Percentiles rank a stretch among this genome's conserved stretches.
Conservation (phyloP, 2,888 invertebrate genomes). For the Luffia ferchaultella region DNA sequence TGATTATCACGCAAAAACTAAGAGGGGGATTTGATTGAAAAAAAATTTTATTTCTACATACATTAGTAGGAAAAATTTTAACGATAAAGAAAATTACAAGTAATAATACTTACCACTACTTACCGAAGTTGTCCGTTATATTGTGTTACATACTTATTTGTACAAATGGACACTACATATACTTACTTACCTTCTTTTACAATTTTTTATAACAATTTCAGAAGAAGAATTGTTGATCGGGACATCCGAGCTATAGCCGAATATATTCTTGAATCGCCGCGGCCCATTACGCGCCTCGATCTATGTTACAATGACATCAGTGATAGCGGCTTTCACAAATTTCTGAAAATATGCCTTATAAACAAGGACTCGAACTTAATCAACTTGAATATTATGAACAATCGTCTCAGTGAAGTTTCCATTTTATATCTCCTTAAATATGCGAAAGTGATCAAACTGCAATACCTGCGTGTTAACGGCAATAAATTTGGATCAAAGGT, state of each 20-base stretch:
- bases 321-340: conserved; percentile 48
- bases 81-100: too few relatives aligned
- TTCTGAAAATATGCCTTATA: conserved; percentile 44
- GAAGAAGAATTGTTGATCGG: conserved; percentile 41
- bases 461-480: conserved; percentile 62
- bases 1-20: too few relatives aligned
- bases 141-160: too few relatives aligned
- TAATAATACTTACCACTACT: too few relatives aligned
- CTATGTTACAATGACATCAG: conserved; percentile 66
- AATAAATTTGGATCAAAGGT: conserved; percentile 65
- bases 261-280: conserved; percentile 45
- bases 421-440: conserved; percentile 37
- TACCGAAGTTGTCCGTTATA: too few relatives aligned
- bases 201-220: too few relatives aligned
- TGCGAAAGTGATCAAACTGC: conserved; percentile 42
- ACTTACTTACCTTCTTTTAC: too few relatives aligned
- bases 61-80: too few relatives aligned
- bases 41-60: too few relatives aligned
- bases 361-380: conserved; percentile 50
- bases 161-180: too few relatives aligned
- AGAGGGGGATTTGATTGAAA: too few relatives aligned
- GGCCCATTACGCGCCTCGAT: conserved; percentile 54
- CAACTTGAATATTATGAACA: conserved; percentile 66
- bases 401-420: conserved; percentile 52
- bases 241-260: conserved; percentile 58